phyloP scores from a whole-genome alignment of 2,113 vertebrate genomes.

The Sphaerodactylus townsendi region DNA sequence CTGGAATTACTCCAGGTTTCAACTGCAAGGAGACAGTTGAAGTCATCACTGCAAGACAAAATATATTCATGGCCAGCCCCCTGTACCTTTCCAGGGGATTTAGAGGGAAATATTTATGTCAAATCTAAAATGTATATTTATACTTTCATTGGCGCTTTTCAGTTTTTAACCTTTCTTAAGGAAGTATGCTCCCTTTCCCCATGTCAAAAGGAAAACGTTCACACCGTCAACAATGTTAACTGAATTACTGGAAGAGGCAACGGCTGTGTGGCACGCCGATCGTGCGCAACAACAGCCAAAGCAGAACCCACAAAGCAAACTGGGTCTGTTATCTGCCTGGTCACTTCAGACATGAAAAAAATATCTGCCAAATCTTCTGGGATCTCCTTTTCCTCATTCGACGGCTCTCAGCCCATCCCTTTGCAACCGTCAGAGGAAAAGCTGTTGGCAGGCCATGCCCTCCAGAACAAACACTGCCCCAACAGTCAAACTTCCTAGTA shows the following conservation, averaged over 20 bases:
- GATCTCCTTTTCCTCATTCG: not conserved
- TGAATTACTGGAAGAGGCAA: not conserved
- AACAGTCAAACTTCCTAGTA: not conserved
- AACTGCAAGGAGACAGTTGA: not conserved
- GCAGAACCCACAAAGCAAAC: not conserved
- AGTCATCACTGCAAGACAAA: not conserved
- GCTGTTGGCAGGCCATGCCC: not conserved
- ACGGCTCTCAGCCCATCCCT: no score
- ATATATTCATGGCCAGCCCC: not conserved
- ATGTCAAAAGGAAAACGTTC: not conserved
- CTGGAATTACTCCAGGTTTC: not conserved
- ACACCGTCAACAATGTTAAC: not conserved
- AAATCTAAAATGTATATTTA: not conserved
- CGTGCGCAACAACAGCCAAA: not conserved
- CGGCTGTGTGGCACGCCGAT: not conserved
- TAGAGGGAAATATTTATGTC: not conserved
- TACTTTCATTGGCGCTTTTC: not conserved
- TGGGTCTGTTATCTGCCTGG: not conserved
- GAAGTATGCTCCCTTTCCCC: not conserved
- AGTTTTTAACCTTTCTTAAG: not conserved
- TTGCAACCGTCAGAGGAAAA: not conserved
- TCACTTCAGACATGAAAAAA: not conserved
- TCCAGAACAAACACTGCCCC: not conserved
- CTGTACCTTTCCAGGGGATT: not conserved
- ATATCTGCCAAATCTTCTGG: not conserved